These are phyloP conservation scores for Parnassius mnemosyne DNA, from an alignment of 2,888 invertebrate species.

Conservation along the genomic window DNA sequence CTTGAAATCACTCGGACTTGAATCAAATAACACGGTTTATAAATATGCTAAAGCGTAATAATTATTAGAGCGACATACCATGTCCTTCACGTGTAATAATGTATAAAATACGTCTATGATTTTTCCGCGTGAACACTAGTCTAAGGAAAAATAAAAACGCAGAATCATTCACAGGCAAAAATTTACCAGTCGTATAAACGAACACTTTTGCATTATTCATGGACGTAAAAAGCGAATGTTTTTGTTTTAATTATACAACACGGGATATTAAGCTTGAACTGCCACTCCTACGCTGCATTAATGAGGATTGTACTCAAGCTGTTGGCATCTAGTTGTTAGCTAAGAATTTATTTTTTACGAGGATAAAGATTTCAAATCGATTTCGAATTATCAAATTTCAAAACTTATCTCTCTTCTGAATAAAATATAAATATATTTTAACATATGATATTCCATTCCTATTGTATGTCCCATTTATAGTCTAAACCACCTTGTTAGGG, in stretches of 20 bases:
- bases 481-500: no score
- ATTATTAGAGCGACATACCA: no score
- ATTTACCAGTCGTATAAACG: conserved; percentile 74
- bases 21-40: no score
- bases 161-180: conserved; percentile 66
- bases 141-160: conserved; percentile 50
- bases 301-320: conserved; percentile 37
- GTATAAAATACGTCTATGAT: no score
- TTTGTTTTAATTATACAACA: conserved; percentile 78
- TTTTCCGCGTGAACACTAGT: conserved; percentile 33
- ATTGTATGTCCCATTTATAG: no score
- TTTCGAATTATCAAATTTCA: no score
- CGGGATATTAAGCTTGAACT: conserved; percentile 71
- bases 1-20: no score
- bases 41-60: no score
- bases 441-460: no score
- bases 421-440: no score
- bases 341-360: conserved; percentile 5
- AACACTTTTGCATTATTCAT: conserved; percentile 78
- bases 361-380: neutral
- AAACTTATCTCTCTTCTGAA: neutral
- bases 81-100: no score
- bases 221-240: conserved; percentile 75
- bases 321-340: conserved; percentile 6
- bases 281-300: conserved; percentile 57